phyloP scores from a whole-genome alignment of 2,797 vertebrate genomes.

The Tapirus indicus region DNA sequence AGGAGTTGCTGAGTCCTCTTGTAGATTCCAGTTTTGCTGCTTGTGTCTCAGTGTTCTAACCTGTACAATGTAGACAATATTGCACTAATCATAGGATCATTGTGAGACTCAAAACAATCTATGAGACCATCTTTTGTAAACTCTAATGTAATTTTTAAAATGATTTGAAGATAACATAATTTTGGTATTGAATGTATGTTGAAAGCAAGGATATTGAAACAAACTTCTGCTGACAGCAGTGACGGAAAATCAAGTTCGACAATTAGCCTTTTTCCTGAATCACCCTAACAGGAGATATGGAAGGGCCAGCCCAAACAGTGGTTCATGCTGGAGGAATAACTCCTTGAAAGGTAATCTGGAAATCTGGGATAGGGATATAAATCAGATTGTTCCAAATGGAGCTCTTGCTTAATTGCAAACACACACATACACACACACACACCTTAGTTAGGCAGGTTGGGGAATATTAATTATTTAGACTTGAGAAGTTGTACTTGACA shows the following conservation, averaged over 20 bases:
- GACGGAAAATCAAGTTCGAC: background rate
- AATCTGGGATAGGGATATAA: background rate
- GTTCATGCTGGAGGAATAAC: background rate
- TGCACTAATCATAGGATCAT: background rate
- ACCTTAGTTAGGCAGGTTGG: background rate
- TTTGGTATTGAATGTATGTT: background rate
- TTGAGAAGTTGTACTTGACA: background rate
- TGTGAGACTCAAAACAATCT: background rate
- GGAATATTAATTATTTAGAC: constrained; percentile 34
- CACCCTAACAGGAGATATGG: background rate
- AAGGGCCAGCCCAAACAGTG: background rate
- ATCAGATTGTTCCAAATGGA: background rate
- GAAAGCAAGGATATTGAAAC: background rate
- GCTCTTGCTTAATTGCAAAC: background rate
- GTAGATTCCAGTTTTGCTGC: background rate
- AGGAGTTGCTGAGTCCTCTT: background rate
- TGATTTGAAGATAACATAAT: background rate
- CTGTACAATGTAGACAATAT: background rate
- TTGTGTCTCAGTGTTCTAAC: background rate
- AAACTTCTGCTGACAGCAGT: background rate
- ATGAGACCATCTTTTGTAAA: background rate
- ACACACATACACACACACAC: background rate
- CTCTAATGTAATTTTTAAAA: background rate
- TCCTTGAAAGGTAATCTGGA: background rate
- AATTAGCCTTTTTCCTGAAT: background rate